Percentiles rank a stretch among this genome's conserved stretches.
Conservation (phyloP, 2,888 invertebrate genomes). For the Ceraclea dissimilis region DNA sequence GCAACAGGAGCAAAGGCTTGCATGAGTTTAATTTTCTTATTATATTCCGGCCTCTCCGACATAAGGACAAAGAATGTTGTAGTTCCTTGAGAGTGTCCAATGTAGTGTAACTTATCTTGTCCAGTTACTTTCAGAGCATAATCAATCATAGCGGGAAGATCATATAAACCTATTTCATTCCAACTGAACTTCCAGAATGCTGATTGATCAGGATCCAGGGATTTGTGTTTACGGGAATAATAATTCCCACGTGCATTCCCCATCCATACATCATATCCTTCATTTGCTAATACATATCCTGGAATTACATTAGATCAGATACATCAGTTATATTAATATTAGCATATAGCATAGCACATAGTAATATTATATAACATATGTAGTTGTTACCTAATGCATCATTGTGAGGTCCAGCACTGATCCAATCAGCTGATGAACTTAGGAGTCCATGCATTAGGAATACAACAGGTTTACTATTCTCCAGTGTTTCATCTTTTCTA, state of each 20-base stretch:
- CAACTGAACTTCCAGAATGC: slow-evolving; percentile 67
- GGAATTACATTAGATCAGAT: slow-evolving; percentile 11
- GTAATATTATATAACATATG: too few relatives aligned
- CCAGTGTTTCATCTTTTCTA: slow-evolving; percentile 29
- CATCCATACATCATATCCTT: slow-evolving; percentile 75
- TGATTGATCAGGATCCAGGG: slow-evolving; percentile 38
- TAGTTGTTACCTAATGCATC: slow-evolving; percentile 29
- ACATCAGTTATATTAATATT: slow-evolving; percentile 12
- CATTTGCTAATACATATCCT: slow-evolving; percentile 53
- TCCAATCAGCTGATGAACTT: slow-evolving; percentile 65
- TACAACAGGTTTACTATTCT: slow-evolving; percentile 34
- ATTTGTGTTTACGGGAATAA: slow-evolving; percentile 54
- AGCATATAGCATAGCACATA: too few relatives aligned
- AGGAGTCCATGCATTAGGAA: slow-evolving; percentile 66
- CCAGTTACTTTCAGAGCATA: slow-evolving; percentile 53
- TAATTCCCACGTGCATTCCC: slow-evolving; percentile 73
- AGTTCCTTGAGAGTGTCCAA: slow-evolving; percentile 73
- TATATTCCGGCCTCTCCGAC: slow-evolving; percentile 47
- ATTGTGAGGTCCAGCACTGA: slow-evolving; percentile 60
- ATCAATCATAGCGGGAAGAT: slow-evolving; percentile 77
- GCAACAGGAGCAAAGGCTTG: slow-evolving; percentile 54
- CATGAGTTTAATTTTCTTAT: slow-evolving; percentile 47
- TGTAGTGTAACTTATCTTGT: slow-evolving; percentile 57
- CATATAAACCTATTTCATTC: slow-evolving; percentile 74
- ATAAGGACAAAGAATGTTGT: slow-evolving; percentile 52